Evolutionary conservation across 2,797 vertebrate genomes (phyloP).

Genomic region (Pantherophis alleghaniensis): DNA sequence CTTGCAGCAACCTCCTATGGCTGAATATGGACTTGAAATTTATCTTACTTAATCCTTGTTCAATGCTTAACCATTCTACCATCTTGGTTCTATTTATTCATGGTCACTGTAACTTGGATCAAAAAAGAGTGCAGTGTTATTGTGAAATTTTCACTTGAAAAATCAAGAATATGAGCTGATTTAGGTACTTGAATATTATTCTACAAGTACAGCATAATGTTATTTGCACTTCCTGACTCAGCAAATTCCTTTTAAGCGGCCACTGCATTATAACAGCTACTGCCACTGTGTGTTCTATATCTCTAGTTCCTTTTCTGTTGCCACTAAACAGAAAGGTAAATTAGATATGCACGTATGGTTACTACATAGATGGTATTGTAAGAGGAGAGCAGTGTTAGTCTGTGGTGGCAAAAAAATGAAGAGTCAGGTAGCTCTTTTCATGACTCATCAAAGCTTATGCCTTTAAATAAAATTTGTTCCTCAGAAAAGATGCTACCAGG

Average conservation of each 20-base stretch:
- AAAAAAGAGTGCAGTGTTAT: background rate
- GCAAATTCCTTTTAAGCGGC: background rate
- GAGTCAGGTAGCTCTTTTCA: background rate
- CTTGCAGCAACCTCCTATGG: background rate
- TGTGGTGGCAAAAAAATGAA: background rate
- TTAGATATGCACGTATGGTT: background rate
- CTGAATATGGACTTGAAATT: background rate
- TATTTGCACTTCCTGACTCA: background rate
- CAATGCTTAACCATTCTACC: background rate
- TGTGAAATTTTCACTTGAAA: background rate
- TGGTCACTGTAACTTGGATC: background rate
- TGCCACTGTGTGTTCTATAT: background rate
- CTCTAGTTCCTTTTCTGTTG: background rate
- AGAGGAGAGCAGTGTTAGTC: background rate
- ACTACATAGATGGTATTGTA: background rate
- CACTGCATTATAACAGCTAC: background rate
- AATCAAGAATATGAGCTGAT: background rate
- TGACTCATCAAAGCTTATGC: background rate
- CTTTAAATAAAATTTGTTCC: background rate
- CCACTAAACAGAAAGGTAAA: background rate
- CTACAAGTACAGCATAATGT: background rate
- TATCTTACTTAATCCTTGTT: background rate
- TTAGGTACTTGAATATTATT: background rate
- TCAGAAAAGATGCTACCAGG: background rate
- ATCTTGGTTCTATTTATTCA: background rate